Evolutionary conservation across 2,797 vertebrate genomes (phyloP), one percentile per base, ranked within the genome.

Genomic region (Gobio occitaniae): DNA sequence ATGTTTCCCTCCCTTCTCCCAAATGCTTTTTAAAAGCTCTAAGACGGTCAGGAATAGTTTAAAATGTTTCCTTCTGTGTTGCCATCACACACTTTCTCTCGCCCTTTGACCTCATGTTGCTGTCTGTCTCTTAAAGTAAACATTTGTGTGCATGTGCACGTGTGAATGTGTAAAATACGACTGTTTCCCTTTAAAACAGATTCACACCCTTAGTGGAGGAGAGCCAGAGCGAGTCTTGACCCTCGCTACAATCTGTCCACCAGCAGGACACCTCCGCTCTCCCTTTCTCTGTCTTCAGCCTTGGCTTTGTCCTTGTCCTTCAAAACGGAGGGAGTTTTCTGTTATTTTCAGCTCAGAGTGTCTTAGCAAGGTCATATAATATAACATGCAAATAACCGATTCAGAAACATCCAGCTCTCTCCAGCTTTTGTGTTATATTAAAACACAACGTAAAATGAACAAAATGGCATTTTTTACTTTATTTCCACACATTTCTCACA

Each of bases 281-380:
- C 50, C 56, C 48, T 69, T 29, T 66, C 61, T 80, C 63, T 56
- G 8, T 41, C 36, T 70, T 29, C 2, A 83, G 32, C 59, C 59
- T 66, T 54, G 59, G 44, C 29, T 66, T 48, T 66, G 77, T 66
- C 77, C 41, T 66, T 52, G 71, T 41, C 71, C 61, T 76, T 83
- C 41, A 38, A 72, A 59, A 29, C 41, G 29, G 9, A 59, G 50
- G 21, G 10, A 61, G 16, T 32, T 72, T 32, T 66, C 15, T 38
- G 16, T 50, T 54, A 66, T 66, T 76, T 75, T 65, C 36, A 48
- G 38, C 59, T 75, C 29, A 5, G 13, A 83, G 36, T 83, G 29
- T 65, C 56, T 44, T 48, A 17, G 38, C 6, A 29, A 61, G 4
- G 1, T 63, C 56, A 63, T 17, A 25, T 25, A 59, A 25, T 41